Conservation (phyloP, 2,113 vertebrate genomes). For the Pangasianodon hypophthalmus region DNA sequence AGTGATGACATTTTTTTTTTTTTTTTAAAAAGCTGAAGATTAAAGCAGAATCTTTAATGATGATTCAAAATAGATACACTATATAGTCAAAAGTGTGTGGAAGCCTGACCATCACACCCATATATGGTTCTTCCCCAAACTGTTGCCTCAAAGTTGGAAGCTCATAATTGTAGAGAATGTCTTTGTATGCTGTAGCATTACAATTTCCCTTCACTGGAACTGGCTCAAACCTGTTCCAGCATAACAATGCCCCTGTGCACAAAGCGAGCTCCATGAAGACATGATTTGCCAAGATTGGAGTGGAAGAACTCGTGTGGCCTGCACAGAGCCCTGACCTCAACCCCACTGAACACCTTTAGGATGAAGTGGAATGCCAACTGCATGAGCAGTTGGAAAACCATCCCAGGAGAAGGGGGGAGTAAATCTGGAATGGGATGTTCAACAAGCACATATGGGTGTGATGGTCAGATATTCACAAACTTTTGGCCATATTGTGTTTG, state of each 20-base stretch:
- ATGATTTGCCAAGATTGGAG: neutral
- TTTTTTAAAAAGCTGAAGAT: neutral
- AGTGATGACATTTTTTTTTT: neutral
- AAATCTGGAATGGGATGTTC: neutral
- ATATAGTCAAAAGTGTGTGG: neutral
- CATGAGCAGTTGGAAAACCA: neutral
- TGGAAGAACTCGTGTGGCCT: neutral
- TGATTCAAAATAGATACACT: neutral
- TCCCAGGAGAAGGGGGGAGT: neutral
- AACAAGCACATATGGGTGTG: neutral
- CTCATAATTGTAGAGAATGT: neutral
- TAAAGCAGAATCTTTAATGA: neutral
- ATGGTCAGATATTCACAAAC: neutral
- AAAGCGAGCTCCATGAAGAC: neutral
- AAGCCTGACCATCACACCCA: neutral
- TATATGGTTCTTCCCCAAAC: too few relatives aligned
- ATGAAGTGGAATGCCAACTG: neutral
- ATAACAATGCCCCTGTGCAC: neutral
- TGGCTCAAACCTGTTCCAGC: neutral
- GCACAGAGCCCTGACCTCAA: neutral
- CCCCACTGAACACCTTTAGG: neutral
- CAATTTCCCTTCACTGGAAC: neutral
- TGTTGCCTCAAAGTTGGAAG: neutral
- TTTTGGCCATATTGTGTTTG: neutral
- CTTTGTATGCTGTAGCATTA: neutral